Evolutionary conservation across 2,888 invertebrate species (phyloP), one percentile per base, ranked within the genome.

Genomic region (Epinotia ramella): DNA sequence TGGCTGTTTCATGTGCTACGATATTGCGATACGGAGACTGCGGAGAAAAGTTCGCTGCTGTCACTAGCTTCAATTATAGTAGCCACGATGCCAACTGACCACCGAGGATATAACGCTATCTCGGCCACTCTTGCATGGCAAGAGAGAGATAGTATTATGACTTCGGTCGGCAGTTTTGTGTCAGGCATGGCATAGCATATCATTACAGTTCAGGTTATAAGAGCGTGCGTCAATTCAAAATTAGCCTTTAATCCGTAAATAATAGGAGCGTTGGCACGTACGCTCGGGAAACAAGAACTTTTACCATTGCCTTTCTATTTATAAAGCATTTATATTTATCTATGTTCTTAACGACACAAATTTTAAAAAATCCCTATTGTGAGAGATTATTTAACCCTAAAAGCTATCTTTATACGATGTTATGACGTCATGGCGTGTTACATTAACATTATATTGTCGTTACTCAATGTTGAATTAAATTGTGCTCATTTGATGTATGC

Each of bases 321-420:
- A 62, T 66, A 75, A 73, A 57, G 75, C 75, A 75, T 75, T 75
- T 75, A 74, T 69, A 64, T 63, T 56, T 71, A 74, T n/a, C 28
- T 69, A 46, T 16, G 69, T 62, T 64, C 63, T 68, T 57, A 40
- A 64, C 16, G 65, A 72, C 65, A 46, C 72, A 73, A 73, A 59
- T 59, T 49, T 57, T 13, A 46, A n/a, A 64, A 65, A 57, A 1
- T 60, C 49, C 64, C 70, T 70, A 65, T 11, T 24, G 49, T 73
- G 64, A 69, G 59, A 75, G 49, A 53, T 73, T 71, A 56, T 69
- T 65, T 70, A 76, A 63, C 57, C 62, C 62, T 66, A 18, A 66
- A 60, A 40, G 40, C 49, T 59, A 59, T 66, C 70, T 76, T 71
- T 76, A 72, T 76, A 72, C 62, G 71, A 40, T 71, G 76, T 76